phyloP scores from a whole-genome alignment of 2,113 vertebrate species.

The Salvelinus alpinus region DNA sequence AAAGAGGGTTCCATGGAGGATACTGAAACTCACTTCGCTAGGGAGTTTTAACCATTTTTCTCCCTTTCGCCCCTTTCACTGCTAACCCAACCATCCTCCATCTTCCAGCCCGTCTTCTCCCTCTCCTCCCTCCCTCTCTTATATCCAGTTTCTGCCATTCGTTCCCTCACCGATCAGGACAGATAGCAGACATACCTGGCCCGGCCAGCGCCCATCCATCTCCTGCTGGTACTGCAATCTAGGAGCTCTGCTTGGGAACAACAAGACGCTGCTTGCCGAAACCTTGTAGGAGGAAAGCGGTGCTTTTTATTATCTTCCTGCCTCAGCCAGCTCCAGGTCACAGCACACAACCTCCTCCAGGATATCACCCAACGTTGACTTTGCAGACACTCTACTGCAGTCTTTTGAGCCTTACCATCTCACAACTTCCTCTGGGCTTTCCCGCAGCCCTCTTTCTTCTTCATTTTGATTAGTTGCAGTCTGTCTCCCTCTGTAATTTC shows the following conservation, averaged over 20 bases:
- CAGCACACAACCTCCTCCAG: no score
- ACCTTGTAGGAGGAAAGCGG: slow-evolving; percentile 18
- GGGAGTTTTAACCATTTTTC: slow-evolving; percentile 31
- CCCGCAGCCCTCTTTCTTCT: no score
- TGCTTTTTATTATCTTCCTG: slow-evolving; percentile 47
- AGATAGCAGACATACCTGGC: neutral
- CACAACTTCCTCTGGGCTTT: no score
- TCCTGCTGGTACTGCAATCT: neutral
- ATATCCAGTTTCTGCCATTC: neutral
- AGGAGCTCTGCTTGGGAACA: slow-evolving; percentile 1
- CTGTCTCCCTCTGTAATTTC: no score
- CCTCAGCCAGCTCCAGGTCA: slow-evolving; percentile 30
- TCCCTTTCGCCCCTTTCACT: neutral
- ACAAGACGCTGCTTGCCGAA: neutral
- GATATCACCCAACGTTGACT: no score
- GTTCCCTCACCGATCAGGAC: neutral
- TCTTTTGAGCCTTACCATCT: no score
- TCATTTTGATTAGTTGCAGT: no score
- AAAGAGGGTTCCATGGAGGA: slow-evolving; percentile 15
- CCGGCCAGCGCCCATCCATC: neutral
- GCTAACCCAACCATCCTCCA: slow-evolving; percentile 1
- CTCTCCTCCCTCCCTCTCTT: slow-evolving; percentile 4
- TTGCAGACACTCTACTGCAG: no score
- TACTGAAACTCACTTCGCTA: slow-evolving; percentile 30
- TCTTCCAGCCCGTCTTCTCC: neutral